Evolutionary conservation across 23 tunicate genomes (phyloP).

Genomic region (Styela clava): DNA sequence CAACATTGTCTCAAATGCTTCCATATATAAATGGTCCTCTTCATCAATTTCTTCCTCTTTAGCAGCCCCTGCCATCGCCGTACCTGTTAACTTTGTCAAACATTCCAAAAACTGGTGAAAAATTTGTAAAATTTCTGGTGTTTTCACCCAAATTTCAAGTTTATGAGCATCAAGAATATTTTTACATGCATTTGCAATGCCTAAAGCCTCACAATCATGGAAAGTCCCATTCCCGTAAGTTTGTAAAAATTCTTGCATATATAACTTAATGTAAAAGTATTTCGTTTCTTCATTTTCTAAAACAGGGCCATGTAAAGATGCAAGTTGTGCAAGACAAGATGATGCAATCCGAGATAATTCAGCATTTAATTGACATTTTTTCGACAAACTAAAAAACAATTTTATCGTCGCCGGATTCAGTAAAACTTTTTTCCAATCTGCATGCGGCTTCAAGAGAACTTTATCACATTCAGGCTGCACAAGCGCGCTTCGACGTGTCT

Average conservation of each 20-base stretch:
- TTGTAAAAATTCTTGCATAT: constrained; percentile 47
- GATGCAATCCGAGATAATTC: constrained; percentile 24
- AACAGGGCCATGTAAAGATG: constrained; percentile 56
- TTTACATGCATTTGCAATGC: constrained; percentile 41
- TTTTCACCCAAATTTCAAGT: constrained; percentile 44
- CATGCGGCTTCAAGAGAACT: constrained; percentile 45
- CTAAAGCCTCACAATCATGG: constrained; percentile 37
- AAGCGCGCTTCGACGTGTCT: constrained; percentile 16
- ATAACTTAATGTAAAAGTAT: constrained; percentile 25
- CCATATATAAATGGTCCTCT: constrained; percentile 57
- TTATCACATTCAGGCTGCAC: constrained; percentile 26
- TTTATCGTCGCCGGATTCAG: constrained; percentile 22
- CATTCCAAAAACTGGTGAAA: constrained; percentile 41
- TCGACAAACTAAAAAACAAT: not conserved
- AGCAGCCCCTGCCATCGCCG: constrained; percentile 30
- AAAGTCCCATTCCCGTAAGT: constrained; percentile 17
- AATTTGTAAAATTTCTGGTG: constrained; percentile 29
- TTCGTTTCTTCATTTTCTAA: constrained; percentile 12
- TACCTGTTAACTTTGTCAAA: constrained; percentile 41
- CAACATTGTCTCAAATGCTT: constrained; percentile 55
- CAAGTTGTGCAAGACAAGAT: constrained; percentile 66
- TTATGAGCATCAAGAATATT: constrained; percentile 52
- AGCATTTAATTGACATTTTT: not conserved
- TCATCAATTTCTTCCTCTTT: constrained; percentile 34
- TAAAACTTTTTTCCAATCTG: constrained; percentile 43